Evolutionary conservation across 2,888 invertebrate species (phyloP).

Genomic region (Drosophila ustulata): DNA sequence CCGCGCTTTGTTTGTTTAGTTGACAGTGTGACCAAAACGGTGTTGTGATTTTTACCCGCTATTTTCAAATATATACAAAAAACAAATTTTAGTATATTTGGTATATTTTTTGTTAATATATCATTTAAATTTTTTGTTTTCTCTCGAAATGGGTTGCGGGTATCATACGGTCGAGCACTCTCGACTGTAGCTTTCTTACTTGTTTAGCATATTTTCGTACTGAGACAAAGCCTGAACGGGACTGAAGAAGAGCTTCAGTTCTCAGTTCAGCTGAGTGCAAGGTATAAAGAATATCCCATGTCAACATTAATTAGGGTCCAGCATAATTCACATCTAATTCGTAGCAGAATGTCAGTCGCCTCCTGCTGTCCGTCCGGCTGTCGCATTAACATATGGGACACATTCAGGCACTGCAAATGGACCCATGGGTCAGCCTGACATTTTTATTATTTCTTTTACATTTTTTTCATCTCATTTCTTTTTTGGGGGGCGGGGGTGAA

Average conservation of each 20-base stretch:
- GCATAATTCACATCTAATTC: conserved; percentile 68
- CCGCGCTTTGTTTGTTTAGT: no score
- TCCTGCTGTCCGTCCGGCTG: conserved; percentile 6
- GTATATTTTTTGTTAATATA: no score
- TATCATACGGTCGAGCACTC: no score
- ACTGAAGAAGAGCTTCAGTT: conserved; percentile 7
- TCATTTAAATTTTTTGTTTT: no score
- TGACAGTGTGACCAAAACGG: no score
- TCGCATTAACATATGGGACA: conserved; percentile 54
- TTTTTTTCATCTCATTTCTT: conserved; percentile 3
- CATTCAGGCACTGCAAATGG: conserved; percentile 31
- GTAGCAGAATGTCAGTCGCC: conserved; percentile 28
- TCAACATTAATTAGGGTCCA: conserved; percentile 78
- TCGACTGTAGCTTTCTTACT: no score
- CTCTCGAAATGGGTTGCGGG: no score
- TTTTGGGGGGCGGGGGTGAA: not conserved
- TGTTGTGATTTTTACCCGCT: no score
- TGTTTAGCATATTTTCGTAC: conserved; percentile 61
- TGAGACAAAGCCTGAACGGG: not conserved
- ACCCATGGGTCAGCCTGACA: conserved; percentile 40
- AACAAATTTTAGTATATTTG: no score
- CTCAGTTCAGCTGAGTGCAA: conserved; percentile 23
- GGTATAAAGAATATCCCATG: conserved; percentile 62
- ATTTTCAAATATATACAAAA: no score
- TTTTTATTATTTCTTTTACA: conserved; percentile 39